phyloP scores from a whole-genome alignment of 1,140 invertebrate genomes.

The Zeugodacus cucurbitae region DNA sequence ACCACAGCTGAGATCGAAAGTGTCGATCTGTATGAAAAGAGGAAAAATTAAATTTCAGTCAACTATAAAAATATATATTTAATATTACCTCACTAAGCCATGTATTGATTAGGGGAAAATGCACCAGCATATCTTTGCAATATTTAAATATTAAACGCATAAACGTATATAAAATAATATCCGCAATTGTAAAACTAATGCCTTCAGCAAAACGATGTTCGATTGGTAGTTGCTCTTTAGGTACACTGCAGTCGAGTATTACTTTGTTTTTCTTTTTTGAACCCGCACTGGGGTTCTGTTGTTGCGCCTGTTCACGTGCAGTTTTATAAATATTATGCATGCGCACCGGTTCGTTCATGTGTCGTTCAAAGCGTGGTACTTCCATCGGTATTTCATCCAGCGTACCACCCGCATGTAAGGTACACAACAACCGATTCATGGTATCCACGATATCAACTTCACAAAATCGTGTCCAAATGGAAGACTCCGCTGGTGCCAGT shows the following conservation, averaged over 20 bases:
- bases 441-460: conserved; percentile 78
- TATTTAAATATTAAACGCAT: conserved; percentile 74
- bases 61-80: background rate
- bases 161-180: conserved; percentile 83
- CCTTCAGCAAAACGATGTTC: conserved; percentile 87
- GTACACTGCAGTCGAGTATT: conserved; percentile 62
- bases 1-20: conserved; percentile 50
- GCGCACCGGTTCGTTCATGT: conserved; percentile 85
- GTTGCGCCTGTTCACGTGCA: conserved; percentile 67
- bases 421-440: conserved; percentile 49
- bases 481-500: conserved; percentile 84
- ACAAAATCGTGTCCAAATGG: conserved; percentile 92
- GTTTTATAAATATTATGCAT: conserved; percentile 90
- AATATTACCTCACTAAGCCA: conserved; percentile 71
- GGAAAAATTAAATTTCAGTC: background rate
- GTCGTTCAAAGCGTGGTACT: conserved; percentile 83
- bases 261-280: conserved; percentile 53
- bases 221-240: conserved; percentile 70
- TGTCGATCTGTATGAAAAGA: conserved; percentile 51
- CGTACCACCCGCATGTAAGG: conserved; percentile 15
- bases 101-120: conserved; percentile 74
- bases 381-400: conserved; percentile 69
- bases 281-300: conserved; percentile 34
- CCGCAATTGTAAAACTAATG: conserved; percentile 82
- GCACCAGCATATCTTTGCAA: conserved; percentile 66